A percentile compares a stretch with the other conserved stretches of the same genome.
These are phyloP conservation scores for Volucella bombylans DNA, from an alignment of 2,888 invertebrate species.

Conservation along the genomic window DNA sequence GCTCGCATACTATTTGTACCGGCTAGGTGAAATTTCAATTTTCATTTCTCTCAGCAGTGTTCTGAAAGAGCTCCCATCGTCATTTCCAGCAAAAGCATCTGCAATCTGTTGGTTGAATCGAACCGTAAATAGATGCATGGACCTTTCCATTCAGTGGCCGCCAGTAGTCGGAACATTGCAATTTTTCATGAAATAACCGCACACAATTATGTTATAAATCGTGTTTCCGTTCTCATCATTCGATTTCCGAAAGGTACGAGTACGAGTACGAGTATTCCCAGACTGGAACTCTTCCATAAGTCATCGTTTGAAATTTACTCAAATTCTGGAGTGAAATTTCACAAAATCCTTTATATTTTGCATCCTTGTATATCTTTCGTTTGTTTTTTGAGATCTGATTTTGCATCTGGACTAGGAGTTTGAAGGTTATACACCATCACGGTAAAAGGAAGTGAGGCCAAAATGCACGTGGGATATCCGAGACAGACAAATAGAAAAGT, in stretches of 20 bases:
- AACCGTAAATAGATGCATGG: constrained; percentile 42
- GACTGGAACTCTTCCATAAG: background rate
- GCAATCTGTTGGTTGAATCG: constrained; percentile 21
- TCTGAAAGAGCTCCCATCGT: constrained; percentile 32
- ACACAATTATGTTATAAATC: constrained; percentile 63
- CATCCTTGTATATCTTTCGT: background rate
- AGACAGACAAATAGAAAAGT: background rate
- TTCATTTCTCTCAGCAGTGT: background rate
- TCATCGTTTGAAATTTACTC: constrained; percentile 41
- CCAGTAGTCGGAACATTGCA: constrained; percentile 6
- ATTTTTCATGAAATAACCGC: constrained; percentile 16
- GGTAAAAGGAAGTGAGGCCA: background rate
- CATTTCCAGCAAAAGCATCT: constrained; percentile 30
- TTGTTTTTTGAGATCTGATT: too few species aligned
- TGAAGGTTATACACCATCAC: background rate
- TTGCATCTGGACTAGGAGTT: background rate
- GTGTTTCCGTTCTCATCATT: constrained; percentile 33
- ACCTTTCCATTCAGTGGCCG: constrained; percentile 9
- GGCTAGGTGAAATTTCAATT: constrained; percentile 36
- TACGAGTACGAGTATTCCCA: background rate
- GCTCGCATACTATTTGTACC: constrained; percentile 1
- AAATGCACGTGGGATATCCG: constrained; percentile 31
- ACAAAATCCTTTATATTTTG: background rate
- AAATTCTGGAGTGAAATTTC: background rate
- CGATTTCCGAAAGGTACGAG: constrained; percentile 27